These are phyloP conservation scores for Nephrocerus scutellatus DNA, from an alignment of 2,888 invertebrate genomes.

Conservation along the genomic window DNA sequence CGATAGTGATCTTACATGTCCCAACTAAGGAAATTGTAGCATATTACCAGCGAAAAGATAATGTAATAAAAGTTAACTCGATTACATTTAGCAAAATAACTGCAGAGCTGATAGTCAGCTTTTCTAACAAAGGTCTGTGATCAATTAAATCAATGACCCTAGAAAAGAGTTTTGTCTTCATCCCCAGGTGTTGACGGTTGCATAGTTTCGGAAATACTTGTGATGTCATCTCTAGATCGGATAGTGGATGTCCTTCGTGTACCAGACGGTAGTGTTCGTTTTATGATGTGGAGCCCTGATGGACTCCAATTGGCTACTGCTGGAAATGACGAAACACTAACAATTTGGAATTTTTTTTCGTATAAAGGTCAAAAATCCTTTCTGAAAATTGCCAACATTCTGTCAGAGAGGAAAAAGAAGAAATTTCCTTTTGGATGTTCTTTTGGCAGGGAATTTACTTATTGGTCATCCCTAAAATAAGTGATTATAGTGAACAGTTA, in stretches of 20 bases:
- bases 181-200: slow-evolving; percentile 27
- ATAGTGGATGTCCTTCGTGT: slow-evolving; percentile 39
- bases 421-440: too few relatives aligned
- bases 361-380: too few relatives aligned
- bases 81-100: slow-evolving; percentile 46
- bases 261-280: slow-evolving; percentile 36
- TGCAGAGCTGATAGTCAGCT: slow-evolving; percentile 46
- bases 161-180: slow-evolving; percentile 4
- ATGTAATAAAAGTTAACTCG: slow-evolving; percentile 34
- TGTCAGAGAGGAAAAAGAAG: too few relatives aligned
- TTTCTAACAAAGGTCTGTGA: slow-evolving; percentile 28
- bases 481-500: too few relatives aligned
- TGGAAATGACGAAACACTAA: slow-evolving; percentile 45
- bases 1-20: slow-evolving; percentile 37
- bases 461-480: too few relatives aligned
- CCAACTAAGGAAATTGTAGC: slow-evolving; percentile 38
- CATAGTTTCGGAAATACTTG: slow-evolving; percentile 34
- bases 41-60: slow-evolving; percentile 36
- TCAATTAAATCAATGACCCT: not conserved
- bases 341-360: slow-evolving; percentile 47
- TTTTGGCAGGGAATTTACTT: too few relatives aligned
- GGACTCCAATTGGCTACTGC: slow-evolving; percentile 41
- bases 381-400: too few relatives aligned
- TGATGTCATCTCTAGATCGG: slow-evolving; percentile 41
- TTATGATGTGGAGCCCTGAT: slow-evolving; percentile 42